Evolutionary conservation across 2,888 invertebrate species (phyloP).

Genomic region (Limulus polyphemus): DNA sequence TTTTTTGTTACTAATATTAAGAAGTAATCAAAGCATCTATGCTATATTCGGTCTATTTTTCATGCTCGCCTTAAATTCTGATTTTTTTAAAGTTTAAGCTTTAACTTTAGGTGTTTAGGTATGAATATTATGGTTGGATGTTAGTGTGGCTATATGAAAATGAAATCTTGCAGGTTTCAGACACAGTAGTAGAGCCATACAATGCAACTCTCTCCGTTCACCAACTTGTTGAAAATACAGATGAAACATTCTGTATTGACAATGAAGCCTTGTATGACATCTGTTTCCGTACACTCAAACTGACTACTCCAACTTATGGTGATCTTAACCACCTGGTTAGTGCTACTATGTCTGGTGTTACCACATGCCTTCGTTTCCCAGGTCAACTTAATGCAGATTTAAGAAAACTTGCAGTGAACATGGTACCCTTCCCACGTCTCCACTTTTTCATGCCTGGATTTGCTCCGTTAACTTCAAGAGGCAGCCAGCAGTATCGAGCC

Average conservation of each 20-base stretch:
- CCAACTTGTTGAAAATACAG: constrained; percentile 75
- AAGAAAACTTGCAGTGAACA: constrained; percentile 82
- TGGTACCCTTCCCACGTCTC: constrained; percentile 89
- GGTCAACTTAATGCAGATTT: constrained; percentile 89
- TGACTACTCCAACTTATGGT: constrained; percentile 43
- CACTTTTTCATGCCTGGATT: constrained; percentile 30
- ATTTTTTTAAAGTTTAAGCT: no score
- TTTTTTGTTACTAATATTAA: no score
- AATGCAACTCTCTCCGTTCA: constrained; percentile 77
- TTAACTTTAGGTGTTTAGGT: no score
- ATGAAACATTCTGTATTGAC: constrained; percentile 79
- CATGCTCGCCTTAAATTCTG: no score
- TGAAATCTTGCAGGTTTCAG: constrained; percentile 41
- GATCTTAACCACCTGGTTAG: constrained; percentile 43
- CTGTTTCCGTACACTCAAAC: constrained; percentile 56
- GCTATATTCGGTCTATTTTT: no score
- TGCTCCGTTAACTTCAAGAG: constrained; percentile 28
- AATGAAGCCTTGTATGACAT: constrained; percentile 49
- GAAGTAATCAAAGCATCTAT: no score
- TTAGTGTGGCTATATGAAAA: no score
- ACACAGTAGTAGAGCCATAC: constrained; percentile 46
- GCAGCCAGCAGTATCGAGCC: constrained; percentile 33
- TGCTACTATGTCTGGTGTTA: constrained; percentile 72
- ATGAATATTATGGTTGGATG: no score
- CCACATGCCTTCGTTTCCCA: constrained; percentile 80